Conservation (phyloP, 2,797 vertebrate species). For the Melanogrammus aeglefinus region DNA sequence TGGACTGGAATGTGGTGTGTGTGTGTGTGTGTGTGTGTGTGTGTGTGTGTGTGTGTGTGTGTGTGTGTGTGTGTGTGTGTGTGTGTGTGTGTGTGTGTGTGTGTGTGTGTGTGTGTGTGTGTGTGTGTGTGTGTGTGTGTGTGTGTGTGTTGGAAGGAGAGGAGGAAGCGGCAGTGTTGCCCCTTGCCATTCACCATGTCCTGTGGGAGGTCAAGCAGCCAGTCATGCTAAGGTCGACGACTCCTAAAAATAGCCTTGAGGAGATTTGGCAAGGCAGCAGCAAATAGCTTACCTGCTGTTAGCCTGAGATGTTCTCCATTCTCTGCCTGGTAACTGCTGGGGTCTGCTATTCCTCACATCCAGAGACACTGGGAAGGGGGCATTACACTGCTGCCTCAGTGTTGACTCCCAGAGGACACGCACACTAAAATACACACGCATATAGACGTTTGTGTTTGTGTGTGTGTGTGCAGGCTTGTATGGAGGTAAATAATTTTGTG, state of each 20-base stretch:
- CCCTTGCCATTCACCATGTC: slow-evolving; percentile 40
- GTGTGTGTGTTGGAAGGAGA: slow-evolving; percentile 9
- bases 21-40: neutral
- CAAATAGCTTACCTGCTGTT: slow-evolving; percentile 62
- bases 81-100: too few species aligned
- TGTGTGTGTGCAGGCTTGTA: neutral
- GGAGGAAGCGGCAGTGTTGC: slow-evolving; percentile 35
- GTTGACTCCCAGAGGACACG: slow-evolving; percentile 26
- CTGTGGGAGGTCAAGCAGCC: slow-evolving; percentile 48
- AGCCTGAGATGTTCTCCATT: slow-evolving; percentile 53
- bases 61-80: too few species aligned
- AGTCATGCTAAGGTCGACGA: slow-evolving; percentile 54
- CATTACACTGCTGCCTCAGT: slow-evolving; percentile 60
- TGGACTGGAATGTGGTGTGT: slow-evolving; percentile 31
- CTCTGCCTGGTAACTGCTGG: slow-evolving; percentile 41
- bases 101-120: too few species aligned
- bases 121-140: too few species aligned
- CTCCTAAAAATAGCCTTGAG: slow-evolving; percentile 57
- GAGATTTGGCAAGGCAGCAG: slow-evolving; percentile 47
- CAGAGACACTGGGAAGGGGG: slow-evolving; percentile 61
- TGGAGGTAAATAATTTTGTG: neutral
- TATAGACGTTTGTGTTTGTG: neutral
- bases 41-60: too few species aligned
- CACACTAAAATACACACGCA: slow-evolving; percentile 10
- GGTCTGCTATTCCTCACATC: slow-evolving; percentile 54